phyloP scores from a whole-genome alignment of 2,797 vertebrate genomes.

The Neomorphus geoffroyi region DNA sequence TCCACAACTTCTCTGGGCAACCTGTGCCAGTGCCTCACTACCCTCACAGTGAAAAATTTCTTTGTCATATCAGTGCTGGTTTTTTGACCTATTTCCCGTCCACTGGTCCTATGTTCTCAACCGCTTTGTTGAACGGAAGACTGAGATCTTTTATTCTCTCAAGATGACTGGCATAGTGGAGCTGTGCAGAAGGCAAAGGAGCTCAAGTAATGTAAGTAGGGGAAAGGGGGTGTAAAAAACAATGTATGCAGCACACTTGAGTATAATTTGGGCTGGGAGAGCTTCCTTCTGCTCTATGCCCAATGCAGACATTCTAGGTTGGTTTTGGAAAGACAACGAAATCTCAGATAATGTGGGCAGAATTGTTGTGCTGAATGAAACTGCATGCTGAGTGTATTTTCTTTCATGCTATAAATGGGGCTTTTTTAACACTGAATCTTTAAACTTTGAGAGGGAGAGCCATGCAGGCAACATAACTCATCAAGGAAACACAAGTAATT shows the following conservation, averaged over 20 bases:
- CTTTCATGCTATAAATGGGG: not conserved
- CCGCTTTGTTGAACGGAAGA: not conserved
- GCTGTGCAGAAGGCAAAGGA: not conserved
- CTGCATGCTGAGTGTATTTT: not conserved
- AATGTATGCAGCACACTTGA: not conserved
- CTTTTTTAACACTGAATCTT: not conserved
- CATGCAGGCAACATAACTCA: not conserved
- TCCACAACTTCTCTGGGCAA: no score
- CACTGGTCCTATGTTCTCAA: not conserved
- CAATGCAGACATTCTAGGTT: not conserved
- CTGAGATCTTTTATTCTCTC: not conserved
- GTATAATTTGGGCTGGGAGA: not conserved
- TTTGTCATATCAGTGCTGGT: not conserved
- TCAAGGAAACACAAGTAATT: not conserved
- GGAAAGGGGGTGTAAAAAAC: no score
- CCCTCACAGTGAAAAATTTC: no score
- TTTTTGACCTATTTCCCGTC: not conserved
- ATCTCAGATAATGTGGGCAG: not conserved
- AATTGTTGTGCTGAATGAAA: not conserved
- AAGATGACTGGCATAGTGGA: not conserved
- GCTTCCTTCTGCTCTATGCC: not conserved
- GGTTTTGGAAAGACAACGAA: not conserved
- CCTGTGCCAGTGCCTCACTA: no score
- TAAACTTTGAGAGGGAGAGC: not conserved
- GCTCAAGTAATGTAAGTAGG: not conserved